Base-by-base conservation (phyloP, 2,113 vertebrate species). In the Cyanoderma ruficeps region DNA sequence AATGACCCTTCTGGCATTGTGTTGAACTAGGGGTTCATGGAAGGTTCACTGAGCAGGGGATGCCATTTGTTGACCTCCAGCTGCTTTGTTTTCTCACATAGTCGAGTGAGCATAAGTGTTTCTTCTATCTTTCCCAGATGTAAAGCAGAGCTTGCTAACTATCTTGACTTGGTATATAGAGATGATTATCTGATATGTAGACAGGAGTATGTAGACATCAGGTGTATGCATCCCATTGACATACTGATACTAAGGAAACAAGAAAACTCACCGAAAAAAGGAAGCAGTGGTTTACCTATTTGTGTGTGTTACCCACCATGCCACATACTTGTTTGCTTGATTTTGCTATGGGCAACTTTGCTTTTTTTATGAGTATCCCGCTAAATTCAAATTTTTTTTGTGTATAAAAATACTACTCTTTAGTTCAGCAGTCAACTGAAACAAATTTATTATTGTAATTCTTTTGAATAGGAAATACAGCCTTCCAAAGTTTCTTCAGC, bases 41-140 rank as follows among this genome's bases (percentile, higher is more conserved):
- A 95, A 80, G 94, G 91, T 94, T 95, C 94, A 86, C 87, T 95
- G 93, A 87, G 87, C 4, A 24, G 67, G 79, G 28, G 31, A 87
- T 93, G 88, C 76, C 75, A 53, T 95, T 94, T 87, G 52, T 74
- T 96, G 92, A 93, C 93, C 92, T 94, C 75, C 49, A 72, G 59
- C 68, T 92, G 71, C 93, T 96, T 95, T 96, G 82, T 94, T 95
- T 87, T 95, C 91, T 67, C 74, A 81, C 7, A 8, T 24, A 94
- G 65, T 86, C 23, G 23, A 93, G 89, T 3, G 7, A 94, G 76
- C 90, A 83, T 81, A 94, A 89, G 57, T 93, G 70, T 74, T 91
- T 83, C 89, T 95, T 91, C 90, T 90, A 80, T 92, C 44, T 64
- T 89, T 86, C 85, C 79, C 71, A 91, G 88, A 93, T 92, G 82